phyloP scores from a whole-genome alignment of 2,113 vertebrate genomes.

The Odocoileus virginianus region DNA sequence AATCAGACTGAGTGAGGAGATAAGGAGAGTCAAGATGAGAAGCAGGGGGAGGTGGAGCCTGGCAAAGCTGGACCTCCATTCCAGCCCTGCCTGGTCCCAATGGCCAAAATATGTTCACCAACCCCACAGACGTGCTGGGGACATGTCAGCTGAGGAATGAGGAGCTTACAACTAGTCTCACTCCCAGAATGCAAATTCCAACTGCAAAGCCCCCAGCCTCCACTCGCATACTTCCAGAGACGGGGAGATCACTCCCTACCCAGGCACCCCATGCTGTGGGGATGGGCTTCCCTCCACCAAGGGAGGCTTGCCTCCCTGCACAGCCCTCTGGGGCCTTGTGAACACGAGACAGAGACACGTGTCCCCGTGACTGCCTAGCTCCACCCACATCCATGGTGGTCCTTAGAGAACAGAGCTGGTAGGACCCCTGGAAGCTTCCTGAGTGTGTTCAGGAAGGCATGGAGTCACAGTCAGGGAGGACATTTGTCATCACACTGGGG shows the following conservation, averaged over 20 bases:
- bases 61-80: too few relatives aligned
- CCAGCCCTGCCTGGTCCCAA: neutral
- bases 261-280: neutral
- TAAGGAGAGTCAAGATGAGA: accelerated
- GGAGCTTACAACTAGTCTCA: neutral
- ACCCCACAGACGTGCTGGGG: accelerated
- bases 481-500: too few relatives aligned
- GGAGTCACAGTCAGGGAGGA: neutral
- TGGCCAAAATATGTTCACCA: neutral
- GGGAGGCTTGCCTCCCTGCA: neutral
- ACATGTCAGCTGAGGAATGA: neutral
- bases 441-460: too few relatives aligned
- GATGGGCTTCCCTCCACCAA: neutral
- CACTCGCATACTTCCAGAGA: neutral
- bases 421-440: accelerated
- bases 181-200: neutral
- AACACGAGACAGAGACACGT: accelerated
- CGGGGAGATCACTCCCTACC: neutral
- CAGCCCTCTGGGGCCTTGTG: neutral
- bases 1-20: neutral
- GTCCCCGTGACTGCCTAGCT: neutral
- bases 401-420: neutral
- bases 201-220: neutral
- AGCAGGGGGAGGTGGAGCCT: accelerated
- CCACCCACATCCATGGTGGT: too few relatives aligned